Conservation (phyloP, 2,888 invertebrate genomes). For the Cheilosia variabilis region DNA sequence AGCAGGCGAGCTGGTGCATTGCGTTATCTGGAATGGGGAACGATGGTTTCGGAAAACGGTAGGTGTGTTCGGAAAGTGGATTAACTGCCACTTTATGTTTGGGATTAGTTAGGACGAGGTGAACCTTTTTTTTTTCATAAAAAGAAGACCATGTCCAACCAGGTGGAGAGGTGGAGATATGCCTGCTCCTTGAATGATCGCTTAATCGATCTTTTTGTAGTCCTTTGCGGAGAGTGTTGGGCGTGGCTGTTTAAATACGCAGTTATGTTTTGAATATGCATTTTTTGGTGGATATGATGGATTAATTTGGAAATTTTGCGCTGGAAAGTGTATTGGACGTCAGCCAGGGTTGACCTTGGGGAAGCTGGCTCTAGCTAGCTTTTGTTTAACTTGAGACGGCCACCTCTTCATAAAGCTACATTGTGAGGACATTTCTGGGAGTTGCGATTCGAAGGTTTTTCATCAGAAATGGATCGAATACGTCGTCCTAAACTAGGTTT, state of each 20-base stretch:
- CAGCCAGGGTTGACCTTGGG: too few relatives aligned
- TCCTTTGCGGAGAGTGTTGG: constrained; percentile 14
- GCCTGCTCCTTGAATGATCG: constrained; percentile 49
- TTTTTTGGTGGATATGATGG: constrained; percentile 40
- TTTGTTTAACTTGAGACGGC: too few relatives aligned
- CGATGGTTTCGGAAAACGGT: constrained; percentile 66
- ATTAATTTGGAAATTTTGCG: constrained; percentile 24
- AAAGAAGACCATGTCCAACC: background rate
- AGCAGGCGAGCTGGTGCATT: background rate
- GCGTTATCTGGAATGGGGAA: constrained; percentile 41
- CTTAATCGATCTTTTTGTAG: constrained; percentile 54
- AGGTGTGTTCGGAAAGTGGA: constrained; percentile 73
- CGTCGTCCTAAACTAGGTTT: too few relatives aligned
- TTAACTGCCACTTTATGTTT: constrained; percentile 67
- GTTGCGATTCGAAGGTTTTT: too few relatives aligned
- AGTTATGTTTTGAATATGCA: constrained; percentile 23
- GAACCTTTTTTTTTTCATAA: constrained; percentile 6
- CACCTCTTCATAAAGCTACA: too few relatives aligned
- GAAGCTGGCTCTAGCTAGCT: too few relatives aligned
- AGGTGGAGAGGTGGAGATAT: background rate
- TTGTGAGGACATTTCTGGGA: too few relatives aligned
- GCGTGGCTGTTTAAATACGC: constrained; percentile 55
- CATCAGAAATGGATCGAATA: too few relatives aligned
- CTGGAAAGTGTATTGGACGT: too few relatives aligned
- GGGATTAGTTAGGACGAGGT: constrained; percentile 5